Conservation (phyloP, 2,797 vertebrate species). For the Alcedo quadribrachys region DNA sequence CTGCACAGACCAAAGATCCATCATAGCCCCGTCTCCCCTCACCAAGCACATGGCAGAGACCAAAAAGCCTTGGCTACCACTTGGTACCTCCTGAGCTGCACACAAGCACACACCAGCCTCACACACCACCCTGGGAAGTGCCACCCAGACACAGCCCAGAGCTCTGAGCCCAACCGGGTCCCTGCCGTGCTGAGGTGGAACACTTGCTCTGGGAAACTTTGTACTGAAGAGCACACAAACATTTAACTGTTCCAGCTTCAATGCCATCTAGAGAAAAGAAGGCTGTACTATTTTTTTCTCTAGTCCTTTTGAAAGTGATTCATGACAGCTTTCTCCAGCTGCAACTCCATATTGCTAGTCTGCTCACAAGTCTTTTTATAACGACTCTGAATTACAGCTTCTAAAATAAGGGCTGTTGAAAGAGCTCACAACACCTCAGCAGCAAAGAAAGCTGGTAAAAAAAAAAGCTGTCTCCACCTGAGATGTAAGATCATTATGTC, state of each 20-base stretch:
- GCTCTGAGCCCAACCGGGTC: neutral
- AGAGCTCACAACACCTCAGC: neutral
- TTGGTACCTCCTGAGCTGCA: neutral
- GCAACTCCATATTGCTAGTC: neutral
- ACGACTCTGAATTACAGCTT: neutral
- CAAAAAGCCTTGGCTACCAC: neutral
- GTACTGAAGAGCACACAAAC: neutral
- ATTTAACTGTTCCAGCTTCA: neutral
- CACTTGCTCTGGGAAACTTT: neutral
- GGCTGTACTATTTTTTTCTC: neutral
- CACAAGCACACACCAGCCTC: too few relatives aligned
- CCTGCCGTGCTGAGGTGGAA: too few relatives aligned
- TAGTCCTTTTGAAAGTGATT: neutral
- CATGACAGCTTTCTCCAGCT: neutral
- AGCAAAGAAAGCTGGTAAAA: neutral
- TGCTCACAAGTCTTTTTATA: neutral
- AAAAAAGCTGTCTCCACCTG: accelerated
- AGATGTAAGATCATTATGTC: neutral
- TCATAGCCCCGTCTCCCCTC: neutral
- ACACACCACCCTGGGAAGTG: neutral
- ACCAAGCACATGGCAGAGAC: accelerated
- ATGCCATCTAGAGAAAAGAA: neutral
- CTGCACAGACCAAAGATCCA: accelerated
- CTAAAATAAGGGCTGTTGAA: neutral
- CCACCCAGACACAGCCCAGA: neutral